Percentiles rank a stretch among this genome's conserved stretches.
Conservation (phyloP, 2,888 invertebrate species). For the Andrena hattorfiana region DNA sequence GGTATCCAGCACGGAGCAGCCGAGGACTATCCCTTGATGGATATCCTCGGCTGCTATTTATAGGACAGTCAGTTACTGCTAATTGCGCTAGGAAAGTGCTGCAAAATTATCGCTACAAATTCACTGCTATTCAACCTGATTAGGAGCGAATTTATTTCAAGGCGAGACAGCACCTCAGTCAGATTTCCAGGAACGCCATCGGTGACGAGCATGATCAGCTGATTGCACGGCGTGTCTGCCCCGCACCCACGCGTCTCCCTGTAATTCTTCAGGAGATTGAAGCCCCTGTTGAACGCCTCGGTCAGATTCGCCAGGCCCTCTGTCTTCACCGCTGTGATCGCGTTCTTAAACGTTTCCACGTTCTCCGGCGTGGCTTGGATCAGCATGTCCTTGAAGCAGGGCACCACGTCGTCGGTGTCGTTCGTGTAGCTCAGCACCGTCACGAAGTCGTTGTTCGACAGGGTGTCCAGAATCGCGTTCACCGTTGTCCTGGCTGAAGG, state of each 20-base stretch:
- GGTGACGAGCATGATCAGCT: constrained; percentile 98
- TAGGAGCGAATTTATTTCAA: too few species aligned
- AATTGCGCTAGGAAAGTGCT: too few species aligned
- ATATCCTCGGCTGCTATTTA: too few species aligned
- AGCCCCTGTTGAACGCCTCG: constrained; percentile 93
- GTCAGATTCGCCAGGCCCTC: constrained; percentile 94
- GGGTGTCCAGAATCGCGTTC: constrained; percentile 94
- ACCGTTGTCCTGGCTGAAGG: constrained; percentile 88
- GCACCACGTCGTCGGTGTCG: constrained; percentile 90
- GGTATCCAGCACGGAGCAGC: neutral
- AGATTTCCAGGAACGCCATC: constrained; percentile 96
- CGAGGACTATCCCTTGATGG: too few species aligned
- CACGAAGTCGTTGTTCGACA: constrained; percentile 99
- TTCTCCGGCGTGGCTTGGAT: constrained; percentile 97
- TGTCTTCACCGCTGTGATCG: constrained; percentile 89
- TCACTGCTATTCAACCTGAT: neutral
- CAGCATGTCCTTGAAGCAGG: constrained; percentile 93
- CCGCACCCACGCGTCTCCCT: constrained; percentile 87
- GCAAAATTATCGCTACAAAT: neutral
- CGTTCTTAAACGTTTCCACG: constrained; percentile 90
- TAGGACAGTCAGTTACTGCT: too few species aligned
- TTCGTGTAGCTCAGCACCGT: constrained; percentile 95
- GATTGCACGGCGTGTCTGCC: constrained; percentile 92
- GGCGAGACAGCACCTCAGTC: constrained; percentile 86
- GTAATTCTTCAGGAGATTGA: constrained; percentile 90